A percentile compares a stretch with the other conserved stretches of the same genome.
These are phyloP conservation scores for Plagodis dolabraria DNA, from an alignment of 2,888 invertebrate species.

Conservation along the genomic window DNA sequence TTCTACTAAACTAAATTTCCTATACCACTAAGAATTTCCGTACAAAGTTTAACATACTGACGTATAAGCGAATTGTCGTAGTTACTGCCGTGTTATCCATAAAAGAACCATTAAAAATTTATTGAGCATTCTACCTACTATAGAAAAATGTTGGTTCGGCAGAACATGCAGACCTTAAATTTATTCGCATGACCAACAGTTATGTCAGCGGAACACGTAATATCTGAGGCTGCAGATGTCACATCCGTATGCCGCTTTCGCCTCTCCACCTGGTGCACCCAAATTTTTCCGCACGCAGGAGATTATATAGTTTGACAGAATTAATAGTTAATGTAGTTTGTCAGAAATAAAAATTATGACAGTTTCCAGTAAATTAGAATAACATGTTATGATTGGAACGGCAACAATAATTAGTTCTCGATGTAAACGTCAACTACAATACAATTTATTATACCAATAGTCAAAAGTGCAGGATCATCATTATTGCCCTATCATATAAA, in stretches of 20 bases:
- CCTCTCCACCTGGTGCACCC: constrained; percentile 31
- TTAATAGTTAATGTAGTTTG: background rate
- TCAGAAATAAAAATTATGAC: background rate
- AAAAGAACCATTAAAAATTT: constrained; percentile 8
- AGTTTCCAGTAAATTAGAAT: no score
- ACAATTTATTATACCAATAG: no score
- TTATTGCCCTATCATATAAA: no score
- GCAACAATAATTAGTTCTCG: no score
- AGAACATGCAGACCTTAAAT: constrained; percentile 6
- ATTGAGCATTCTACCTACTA: constrained; percentile 1
- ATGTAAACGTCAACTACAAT: no score
- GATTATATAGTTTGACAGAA: background rate
- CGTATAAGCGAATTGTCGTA: no score
- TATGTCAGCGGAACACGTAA: constrained; percentile 25
- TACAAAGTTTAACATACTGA: no score
- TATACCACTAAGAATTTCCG: no score
- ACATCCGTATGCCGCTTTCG: constrained; percentile 47
- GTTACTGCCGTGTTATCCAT: no score
- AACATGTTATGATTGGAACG: no score
- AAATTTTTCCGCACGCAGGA: constrained; percentile 3
- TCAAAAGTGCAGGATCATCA: no score
- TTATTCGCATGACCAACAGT: constrained; percentile 11
- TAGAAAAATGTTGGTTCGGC: background rate
- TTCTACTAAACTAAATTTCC: no score
- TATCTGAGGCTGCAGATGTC: constrained; percentile 30